Evolutionary conservation across 2,113 vertebrate species (phyloP).

Genomic region (Telmatochromis sp.): DNA sequence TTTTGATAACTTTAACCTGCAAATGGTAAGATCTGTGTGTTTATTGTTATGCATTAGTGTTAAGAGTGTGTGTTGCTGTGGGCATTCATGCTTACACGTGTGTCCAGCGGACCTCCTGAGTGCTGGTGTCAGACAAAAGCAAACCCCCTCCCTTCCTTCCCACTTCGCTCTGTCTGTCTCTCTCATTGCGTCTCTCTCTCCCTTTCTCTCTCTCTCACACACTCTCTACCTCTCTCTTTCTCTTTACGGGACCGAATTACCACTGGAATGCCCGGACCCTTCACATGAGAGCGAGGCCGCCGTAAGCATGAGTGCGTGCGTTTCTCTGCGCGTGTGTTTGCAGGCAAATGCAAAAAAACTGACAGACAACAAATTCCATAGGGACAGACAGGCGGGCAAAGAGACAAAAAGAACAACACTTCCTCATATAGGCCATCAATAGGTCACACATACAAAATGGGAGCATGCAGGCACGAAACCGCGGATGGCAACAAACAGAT

Average conservation of each 20-base stretch:
- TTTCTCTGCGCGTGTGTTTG: background rate
- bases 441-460: constrained; percentile 18
- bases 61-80: background rate
- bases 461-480: constrained; percentile 21
- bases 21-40: background rate
- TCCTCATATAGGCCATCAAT: constrained; percentile 21
- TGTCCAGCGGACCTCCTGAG: constrained; percentile 59
- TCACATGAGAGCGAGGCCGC: constrained; percentile 77
- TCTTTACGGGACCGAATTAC: constrained; percentile 90
- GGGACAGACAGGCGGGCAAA: constrained; percentile 31
- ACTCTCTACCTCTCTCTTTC: background rate
- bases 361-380: constrained; percentile 46
- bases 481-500: constrained; percentile 44
- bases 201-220: background rate
- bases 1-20: constrained; percentile 1
- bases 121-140: constrained; percentile 73
- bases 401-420: constrained; percentile 36
- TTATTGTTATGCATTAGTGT: background rate
- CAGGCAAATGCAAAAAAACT: constrained; percentile 10
- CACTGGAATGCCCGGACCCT: constrained; percentile 80
- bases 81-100: constrained; percentile 34
- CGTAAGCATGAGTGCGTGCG: constrained; percentile 20
- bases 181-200: constrained; percentile 33
- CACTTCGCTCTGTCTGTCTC: constrained; percentile 15
- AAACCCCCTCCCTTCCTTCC: constrained; percentile 57